Conservation (phyloP, 2,797 vertebrate genomes). For the Argentina silus region DNA sequence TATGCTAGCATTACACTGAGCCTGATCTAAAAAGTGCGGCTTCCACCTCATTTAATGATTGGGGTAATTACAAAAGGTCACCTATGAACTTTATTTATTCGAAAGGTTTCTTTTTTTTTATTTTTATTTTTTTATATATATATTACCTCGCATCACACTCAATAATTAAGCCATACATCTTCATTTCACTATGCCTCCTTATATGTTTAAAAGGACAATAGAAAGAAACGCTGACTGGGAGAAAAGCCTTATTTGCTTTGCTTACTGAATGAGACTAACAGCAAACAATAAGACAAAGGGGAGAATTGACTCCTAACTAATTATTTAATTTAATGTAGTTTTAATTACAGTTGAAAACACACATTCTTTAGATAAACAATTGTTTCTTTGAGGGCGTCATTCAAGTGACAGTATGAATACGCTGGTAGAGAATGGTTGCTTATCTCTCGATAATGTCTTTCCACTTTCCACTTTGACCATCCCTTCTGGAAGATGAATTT, state of each 20-base stretch:
- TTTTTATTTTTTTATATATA: conserved; percentile 35
- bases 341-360: conserved; percentile 56
- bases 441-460: conserved; percentile 2
- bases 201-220: conserved; percentile 31
- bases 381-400: conserved; percentile 13
- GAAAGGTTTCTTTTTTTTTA: conserved; percentile 6
- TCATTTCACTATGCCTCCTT: conserved; percentile 44
- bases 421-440: not conserved
- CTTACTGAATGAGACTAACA: conserved; percentile 33
- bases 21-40: conserved; percentile 8
- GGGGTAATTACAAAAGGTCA: conserved; percentile 56
- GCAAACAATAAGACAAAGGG: conserved; percentile 42
- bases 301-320: conserved; percentile 44
- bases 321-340: conserved; percentile 48
- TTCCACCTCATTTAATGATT: conserved; percentile 58
- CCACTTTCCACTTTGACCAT: conserved; percentile 8
- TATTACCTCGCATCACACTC: conserved; percentile 52
- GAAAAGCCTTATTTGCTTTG: conserved; percentile 36
- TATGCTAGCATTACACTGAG: conserved; percentile 28
- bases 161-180: conserved; percentile 62
- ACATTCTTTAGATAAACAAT: conserved; percentile 40
- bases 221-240: conserved; percentile 40
- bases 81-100: conserved; percentile 52
- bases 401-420: no score
- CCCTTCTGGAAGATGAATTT: conserved; percentile 1